Conservation (phyloP, 2,797 vertebrate genomes). For the Acridotheres tristis region DNA sequence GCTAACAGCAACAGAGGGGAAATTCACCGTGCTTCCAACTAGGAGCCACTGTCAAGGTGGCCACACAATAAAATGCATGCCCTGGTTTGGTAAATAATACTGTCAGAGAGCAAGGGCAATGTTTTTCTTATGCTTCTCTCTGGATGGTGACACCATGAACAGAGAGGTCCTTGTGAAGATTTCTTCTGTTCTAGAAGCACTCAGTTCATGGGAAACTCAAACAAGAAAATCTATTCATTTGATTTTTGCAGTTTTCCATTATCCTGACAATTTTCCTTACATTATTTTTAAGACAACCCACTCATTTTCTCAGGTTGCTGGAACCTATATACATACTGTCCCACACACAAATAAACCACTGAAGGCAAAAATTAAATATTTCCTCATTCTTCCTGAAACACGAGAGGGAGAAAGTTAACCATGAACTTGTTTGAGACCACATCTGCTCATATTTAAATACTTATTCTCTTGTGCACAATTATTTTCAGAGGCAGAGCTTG, state of each 20-base stretch:
- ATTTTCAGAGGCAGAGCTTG: not conserved
- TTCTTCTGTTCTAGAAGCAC: not conserved
- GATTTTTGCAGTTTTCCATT: not conserved
- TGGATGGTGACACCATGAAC: not conserved
- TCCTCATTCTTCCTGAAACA: not conserved
- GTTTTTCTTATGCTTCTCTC: not conserved
- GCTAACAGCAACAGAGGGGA: fast-evolving
- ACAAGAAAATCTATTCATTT: not conserved
- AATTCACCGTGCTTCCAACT: not conserved
- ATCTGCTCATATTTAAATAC: not conserved
- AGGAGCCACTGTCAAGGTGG: not conserved
- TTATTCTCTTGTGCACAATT: not conserved
- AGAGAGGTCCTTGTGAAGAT: not conserved
- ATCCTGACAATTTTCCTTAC: not conserved
- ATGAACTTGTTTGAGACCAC: not conserved
- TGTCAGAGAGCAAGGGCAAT: not conserved
- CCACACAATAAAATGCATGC: not conserved
- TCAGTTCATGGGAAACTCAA: not conserved
- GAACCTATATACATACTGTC: not conserved
- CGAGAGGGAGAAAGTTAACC: not conserved
- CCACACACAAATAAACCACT: not conserved
- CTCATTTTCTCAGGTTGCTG: not conserved
- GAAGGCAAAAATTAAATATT: not conserved
- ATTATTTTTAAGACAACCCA: not conserved
- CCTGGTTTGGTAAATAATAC: not conserved